Base-by-base conservation (phyloP, 2,797 vertebrate species). In the Crocodylus rhombifer region DNA sequence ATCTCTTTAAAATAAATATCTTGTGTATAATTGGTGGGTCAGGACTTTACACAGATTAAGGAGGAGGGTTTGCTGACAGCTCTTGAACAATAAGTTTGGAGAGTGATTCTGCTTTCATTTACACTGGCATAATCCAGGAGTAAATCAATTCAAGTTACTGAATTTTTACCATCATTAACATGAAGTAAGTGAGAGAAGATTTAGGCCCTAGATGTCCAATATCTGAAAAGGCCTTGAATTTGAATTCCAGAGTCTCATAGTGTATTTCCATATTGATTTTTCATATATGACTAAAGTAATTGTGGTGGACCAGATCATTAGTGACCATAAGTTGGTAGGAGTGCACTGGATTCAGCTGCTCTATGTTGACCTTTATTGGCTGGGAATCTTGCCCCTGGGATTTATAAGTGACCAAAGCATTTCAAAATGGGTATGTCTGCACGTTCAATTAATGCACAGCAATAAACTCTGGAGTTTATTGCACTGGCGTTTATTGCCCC, bases 1-100 rank as follows among this genome's bases (percentile, higher is more conserved):
- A 88, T 91, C 84, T 82, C 77, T 75, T 92, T 83, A 84, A 91
- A 92, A 95, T 94, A 79, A 94, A 88, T 89, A 79, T 75, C 0
- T 5, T 90, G 23, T 89, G 90, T 74, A 20, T 77, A 86, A 88
- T 91, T 84, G 74, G 81, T 84, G 85, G 69, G 85, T 95, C 15
- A 6, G 36, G 42, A 73, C 78, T 87, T 91, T 90, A 51, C 55
- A 84, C 75, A 73, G 88, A 74, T 82, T 89, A 74, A 28, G 12
- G 51, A 75, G 61, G 58, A 57, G 56, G 84, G 85, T 84, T 92
- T 82, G n/a, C 89, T 80, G 73, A 55, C 64, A 58, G 78, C 60
- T 91, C 83, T 69, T 56, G 80, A 77, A 61, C 56, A 64, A 51
- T 80, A 87, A 62, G 82, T 67, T 62, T 55, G 77, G 69, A 91